phyloP scores from a whole-genome alignment of 2,797 vertebrate species.

The Nothura maculosa region DNA sequence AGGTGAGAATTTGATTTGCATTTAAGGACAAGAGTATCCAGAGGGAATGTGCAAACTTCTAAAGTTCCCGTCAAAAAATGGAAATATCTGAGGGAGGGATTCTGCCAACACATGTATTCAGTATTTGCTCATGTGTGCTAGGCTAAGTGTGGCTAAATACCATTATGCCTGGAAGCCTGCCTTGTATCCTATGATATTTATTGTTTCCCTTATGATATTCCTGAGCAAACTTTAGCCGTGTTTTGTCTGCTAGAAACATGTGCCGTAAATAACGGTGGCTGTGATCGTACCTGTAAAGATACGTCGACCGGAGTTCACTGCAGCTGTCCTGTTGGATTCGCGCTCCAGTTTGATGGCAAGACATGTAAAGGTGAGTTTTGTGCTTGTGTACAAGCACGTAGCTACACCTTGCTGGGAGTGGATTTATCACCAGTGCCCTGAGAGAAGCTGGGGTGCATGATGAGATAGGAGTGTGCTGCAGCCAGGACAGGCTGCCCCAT shows the following conservation, averaged over 20 bases:
- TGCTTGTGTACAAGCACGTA: accelerated
- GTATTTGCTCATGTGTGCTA: background rate
- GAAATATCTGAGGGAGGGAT: background rate
- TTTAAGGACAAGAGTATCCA: background rate
- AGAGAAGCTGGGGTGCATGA: background rate
- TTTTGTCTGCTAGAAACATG: conserved; percentile 90
- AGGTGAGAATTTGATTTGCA: background rate
- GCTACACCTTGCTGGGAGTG: background rate
- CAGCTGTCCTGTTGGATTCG: conserved; percentile 96
- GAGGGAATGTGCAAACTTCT: background rate
- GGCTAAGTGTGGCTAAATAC: background rate
- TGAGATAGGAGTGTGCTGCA: background rate
- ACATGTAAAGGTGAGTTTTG: conserved; percentile 93
- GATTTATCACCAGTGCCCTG: background rate
- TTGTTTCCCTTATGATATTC: background rate
- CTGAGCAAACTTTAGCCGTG: conserved; percentile 35
- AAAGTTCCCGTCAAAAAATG: background rate
- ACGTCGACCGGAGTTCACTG: conserved; percentile 98
- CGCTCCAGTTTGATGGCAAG: conserved; percentile 94
- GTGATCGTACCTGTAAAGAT: conserved; percentile 97
- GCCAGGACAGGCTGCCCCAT: accelerated
- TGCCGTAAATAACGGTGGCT: conserved; percentile 96
- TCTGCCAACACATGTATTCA: background rate
- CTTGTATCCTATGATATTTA: background rate
- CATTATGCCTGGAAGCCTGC: background rate